Conservation (phyloP, 2,797 vertebrate species). For the Apogon hyalosoma region DNA sequence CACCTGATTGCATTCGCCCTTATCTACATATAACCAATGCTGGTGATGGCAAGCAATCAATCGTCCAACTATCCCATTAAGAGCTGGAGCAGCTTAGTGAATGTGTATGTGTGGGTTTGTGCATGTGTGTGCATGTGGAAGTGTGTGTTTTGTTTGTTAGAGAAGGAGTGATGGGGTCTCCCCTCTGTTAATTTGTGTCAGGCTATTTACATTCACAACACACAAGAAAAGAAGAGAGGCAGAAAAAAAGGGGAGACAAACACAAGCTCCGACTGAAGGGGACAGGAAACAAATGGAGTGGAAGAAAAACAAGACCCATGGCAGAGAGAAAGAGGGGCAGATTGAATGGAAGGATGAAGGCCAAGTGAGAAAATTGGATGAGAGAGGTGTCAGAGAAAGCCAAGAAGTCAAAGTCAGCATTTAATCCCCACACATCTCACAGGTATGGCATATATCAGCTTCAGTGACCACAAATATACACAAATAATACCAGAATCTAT, state of each 20-base stretch:
- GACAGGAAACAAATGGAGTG: constrained; percentile 75
- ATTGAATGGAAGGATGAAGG: constrained; percentile 57
- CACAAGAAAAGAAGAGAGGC: constrained; percentile 11
- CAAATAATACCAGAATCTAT: not conserved
- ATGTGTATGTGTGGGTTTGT: constrained; percentile 26
- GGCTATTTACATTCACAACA: constrained; percentile 67
- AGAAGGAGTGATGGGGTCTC: not conserved
- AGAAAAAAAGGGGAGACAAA: constrained; percentile 36
- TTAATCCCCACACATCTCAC: constrained; percentile 56
- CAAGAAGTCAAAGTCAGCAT: constrained; percentile 64
- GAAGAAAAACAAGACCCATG: constrained; percentile 70
- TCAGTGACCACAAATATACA: constrained; percentile 1
- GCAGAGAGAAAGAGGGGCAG: constrained; percentile 50
- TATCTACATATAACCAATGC: constrained; percentile 70
- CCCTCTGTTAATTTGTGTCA: constrained; percentile 67
- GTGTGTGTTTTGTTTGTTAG: constrained; percentile 9
- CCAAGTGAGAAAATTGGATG: constrained; percentile 62
- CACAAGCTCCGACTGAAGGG: constrained; percentile 44
- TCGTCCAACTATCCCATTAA: constrained; percentile 66
- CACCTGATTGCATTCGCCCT: constrained; percentile 45
- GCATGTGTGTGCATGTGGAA: not conserved
- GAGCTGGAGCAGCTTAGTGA: constrained; percentile 32
- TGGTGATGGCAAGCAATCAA: constrained; percentile 69
- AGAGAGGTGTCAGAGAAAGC: constrained; percentile 58
- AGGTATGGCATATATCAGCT: constrained; percentile 24